Conservation (phyloP, 1,140 invertebrate genomes). For the Cyclina sinensis region DNA sequence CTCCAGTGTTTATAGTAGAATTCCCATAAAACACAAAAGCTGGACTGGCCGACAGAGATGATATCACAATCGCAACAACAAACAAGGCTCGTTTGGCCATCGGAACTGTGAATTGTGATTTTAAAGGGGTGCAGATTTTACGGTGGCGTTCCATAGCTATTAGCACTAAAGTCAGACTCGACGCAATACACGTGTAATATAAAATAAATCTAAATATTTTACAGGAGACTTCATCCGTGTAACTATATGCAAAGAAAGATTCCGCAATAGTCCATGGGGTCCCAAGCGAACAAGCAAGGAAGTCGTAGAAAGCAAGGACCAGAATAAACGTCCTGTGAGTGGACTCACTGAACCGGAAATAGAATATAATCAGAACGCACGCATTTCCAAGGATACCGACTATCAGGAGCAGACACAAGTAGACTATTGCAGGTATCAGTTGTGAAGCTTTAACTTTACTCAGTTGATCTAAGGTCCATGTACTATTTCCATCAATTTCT, state of each 20-base stretch:
- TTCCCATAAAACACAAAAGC: conserved; percentile 54
- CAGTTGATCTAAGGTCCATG: conserved; percentile 50
- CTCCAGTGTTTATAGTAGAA: conserved; percentile 29
- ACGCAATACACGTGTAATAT: conserved; percentile 73
- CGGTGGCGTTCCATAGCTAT: conserved; percentile 79
- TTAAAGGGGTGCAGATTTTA: conserved; percentile 76
- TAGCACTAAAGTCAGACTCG: conserved; percentile 75
- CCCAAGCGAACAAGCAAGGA: conserved; percentile 74
- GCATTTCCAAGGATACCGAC: conserved; percentile 75
- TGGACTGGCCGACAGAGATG: conserved; percentile 19
- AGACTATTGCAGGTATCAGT: conserved; percentile 69
- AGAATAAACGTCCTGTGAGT: conserved; percentile 75
- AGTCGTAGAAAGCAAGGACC: conserved; percentile 75
- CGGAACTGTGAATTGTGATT: conserved; percentile 71
- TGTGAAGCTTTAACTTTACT: conserved; percentile 67
- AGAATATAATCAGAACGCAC: conserved; percentile 73
- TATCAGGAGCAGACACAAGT: conserved; percentile 70
- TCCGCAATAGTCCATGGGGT: conserved; percentile 36
- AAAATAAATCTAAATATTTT: conserved; percentile 77
- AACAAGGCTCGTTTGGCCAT: conserved; percentile 52
- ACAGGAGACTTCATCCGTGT: conserved; percentile 69
- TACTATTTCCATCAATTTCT: background rate
- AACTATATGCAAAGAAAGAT: conserved; percentile 50
- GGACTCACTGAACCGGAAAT: conserved; percentile 63
- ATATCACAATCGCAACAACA: conserved; percentile 36